Base-by-base conservation (phyloP, 2,797 vertebrate genomes). In the Macropodus opercularis region DNA sequence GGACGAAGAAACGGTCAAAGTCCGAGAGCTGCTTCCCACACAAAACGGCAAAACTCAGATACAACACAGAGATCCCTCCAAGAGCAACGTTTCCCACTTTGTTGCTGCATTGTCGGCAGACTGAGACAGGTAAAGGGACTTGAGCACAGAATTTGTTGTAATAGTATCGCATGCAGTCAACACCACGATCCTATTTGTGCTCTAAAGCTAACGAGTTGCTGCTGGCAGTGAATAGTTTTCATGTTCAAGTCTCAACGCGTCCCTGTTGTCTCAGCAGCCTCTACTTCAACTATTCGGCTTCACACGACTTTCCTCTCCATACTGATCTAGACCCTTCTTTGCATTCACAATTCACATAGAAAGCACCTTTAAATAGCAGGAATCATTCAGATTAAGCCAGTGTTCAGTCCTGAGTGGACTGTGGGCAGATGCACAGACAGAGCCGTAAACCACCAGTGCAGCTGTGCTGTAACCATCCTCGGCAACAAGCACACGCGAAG, bases 201-300 rank as follows among this genome's bases (percentile, higher is more conserved):
- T 79, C 31, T 27, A 22, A 46, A 77, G 65, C 38, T 19, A 18
- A 38, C 50, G 59, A 52, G 23, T 54, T 22, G 80, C 85, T 82
- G 75, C 69, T 17, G 65, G 87, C 81, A 6, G 24, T 57, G 63
- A 86, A 90, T 89, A 87, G 49, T 89, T 87, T 68, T 80, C 67
- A 70, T 73, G 56, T 79, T 84, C 90, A 83, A 75, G 89, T 86
- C 85, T 42, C 41, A 86, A 81, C 90, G 12, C 47, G 89, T 73
- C 78, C 75, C 27, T 9, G 9, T 59, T 59, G 35, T 56, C 34
- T 15, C 15, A 42, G 46, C 46, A 46, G 41, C 36, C 65, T 49
- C 18, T 41, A 60, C 51, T 63, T 22, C 41, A 36, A 47, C 51
- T 71, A 17, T 50, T 47, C 54, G 53, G 26, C 62, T 63, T 12